Conservation (phyloP, 2,888 invertebrate species). For the Acleris laterana region DNA sequence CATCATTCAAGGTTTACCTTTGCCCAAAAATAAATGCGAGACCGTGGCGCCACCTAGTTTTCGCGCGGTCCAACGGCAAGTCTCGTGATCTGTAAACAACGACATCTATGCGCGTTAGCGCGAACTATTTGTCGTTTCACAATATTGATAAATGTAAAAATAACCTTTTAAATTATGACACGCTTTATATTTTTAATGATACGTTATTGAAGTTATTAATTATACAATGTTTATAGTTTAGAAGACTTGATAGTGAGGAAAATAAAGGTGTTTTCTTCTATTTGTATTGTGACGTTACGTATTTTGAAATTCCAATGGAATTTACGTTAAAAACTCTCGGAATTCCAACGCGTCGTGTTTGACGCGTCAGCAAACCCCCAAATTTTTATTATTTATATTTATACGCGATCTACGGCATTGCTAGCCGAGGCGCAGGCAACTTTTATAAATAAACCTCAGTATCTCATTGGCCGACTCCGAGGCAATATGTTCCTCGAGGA, state of each 20-base stretch:
- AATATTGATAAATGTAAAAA: constrained; percentile 2
- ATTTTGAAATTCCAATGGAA: too few species aligned
- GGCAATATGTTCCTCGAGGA: constrained; percentile 73
- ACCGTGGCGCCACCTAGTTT: constrained; percentile 56
- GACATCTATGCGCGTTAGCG: constrained; percentile 46
- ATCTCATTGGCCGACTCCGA: constrained; percentile 70
- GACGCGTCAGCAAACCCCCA: too few species aligned
- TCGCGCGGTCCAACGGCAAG: background rate
- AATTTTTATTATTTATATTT: constrained; percentile 7
- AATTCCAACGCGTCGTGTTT: background rate
- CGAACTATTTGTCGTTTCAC: constrained; percentile 24
- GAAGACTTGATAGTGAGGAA: too few species aligned
- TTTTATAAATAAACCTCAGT: constrained; percentile 66
- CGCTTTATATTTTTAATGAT: background rate
- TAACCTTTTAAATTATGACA: background rate
- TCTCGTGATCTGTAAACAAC: constrained; percentile 41
- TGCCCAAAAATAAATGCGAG: constrained; percentile 72
- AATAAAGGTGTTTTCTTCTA: too few species aligned
- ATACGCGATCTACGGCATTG: background rate
- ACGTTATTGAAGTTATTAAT: too few species aligned
- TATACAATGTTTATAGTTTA: too few species aligned
- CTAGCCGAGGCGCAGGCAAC: constrained; percentile 41
- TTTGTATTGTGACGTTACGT: too few species aligned
- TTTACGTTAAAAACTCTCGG: background rate
- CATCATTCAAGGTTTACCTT: constrained; percentile 59